Base-by-base conservation (phyloP, 2,113 vertebrate genomes). In the Tonatia bakeri region DNA sequence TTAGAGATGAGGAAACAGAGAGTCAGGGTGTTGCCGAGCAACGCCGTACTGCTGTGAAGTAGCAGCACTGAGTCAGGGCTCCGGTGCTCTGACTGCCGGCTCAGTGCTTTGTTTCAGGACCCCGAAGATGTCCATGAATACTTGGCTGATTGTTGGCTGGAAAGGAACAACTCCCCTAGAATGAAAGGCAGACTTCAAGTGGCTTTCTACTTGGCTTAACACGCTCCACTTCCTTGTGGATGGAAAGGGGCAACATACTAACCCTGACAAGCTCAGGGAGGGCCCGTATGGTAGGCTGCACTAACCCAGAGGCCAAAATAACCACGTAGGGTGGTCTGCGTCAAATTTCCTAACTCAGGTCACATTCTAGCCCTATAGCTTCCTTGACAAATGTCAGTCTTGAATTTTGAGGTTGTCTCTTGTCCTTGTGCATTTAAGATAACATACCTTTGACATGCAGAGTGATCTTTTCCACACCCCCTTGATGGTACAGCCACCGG, bases 171-270 rank as follows among this genome's bases (percentile, higher is more conserved):
- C 40, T 89, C 22, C 50, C 14, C 85, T 95, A 82, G 85, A 92
- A 79, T 87, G 64, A 65, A 92, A 90, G 64, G 17, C 65, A 88
- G 52, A 65, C 50, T 83, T 94, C 50, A 90, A 45, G 69, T 86
- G 50, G 84, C 61, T 96, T 83, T 20, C 92, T 91, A 12, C 61
- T 80, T 75, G 28, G 20, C 80, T 91, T 89, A 83, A 80, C 22
- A 89, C 38, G 93, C 54, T 77, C 61, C 33, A 54, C 36, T 59
- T 90, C 56, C 76, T 96, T 95, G 79, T 69, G 72, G 76, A 72
- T 88, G 24, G 33, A 83, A 82, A 64, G 43, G 56, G 38, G 26
- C 31, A 20, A n/a, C 17, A 20, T 13, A 22, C 38, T 28, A 64
- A 83, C 4, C 56, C 38, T 64, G 38, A 83, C 56, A 20, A 64